Conservation (phyloP, 2,888 invertebrate genomes). For the Calameuta idolon region DNA sequence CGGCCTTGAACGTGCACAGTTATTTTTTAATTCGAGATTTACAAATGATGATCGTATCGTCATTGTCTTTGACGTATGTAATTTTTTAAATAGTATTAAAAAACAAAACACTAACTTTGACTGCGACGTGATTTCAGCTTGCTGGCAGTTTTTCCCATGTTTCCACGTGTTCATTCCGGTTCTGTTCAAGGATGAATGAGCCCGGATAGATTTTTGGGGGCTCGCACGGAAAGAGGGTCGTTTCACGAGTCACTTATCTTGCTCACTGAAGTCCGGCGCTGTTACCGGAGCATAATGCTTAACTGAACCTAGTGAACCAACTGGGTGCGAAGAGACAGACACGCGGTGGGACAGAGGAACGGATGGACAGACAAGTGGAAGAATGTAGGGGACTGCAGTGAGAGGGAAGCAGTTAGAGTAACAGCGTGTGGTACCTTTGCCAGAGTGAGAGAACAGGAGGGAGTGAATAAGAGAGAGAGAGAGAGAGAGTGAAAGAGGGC, state of each 20-base stretch:
- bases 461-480: conserved; percentile 4
- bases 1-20: not conserved
- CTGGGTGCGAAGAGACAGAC: conserved; percentile 38
- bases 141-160: conserved; percentile 59
- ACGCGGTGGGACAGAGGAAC: conserved; percentile 21
- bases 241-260: not conserved
- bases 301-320: conserved; percentile 45
- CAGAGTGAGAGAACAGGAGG: conserved; percentile 11
- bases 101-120: conserved; percentile 50
- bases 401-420: conserved; percentile 29
- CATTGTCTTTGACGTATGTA: not conserved
- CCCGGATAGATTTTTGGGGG: not conserved
- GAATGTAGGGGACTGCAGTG: conserved; percentile 14
- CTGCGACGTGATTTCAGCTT: conserved; percentile 54
- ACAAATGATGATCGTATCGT: not conserved
- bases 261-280: conserved; percentile 14
- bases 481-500: conserved; percentile 19
- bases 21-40: not conserved
- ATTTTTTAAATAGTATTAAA: not conserved
- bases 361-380: conserved; percentile 27
- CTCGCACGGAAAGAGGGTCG: not conserved
- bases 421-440: conserved; percentile 16
- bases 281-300: conserved; percentile 49
- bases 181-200: not conserved
- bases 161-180: conserved; percentile 11